These are phyloP conservation scores for Gobio gobio DNA, from an alignment of 2,113 vertebrate species.

Conservation along the genomic window DNA sequence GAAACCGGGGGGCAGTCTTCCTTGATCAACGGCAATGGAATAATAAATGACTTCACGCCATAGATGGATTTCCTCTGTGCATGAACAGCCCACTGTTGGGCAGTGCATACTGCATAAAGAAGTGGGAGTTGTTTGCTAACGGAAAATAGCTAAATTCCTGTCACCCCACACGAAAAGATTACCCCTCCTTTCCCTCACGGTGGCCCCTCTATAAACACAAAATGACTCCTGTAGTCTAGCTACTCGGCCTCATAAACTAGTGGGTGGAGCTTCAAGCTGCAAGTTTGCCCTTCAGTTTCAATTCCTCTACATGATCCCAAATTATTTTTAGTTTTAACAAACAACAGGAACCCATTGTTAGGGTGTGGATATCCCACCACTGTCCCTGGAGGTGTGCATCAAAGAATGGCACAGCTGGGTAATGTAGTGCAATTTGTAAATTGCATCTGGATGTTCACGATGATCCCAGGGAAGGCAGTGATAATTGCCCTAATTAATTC, in stretches of 20 bases:
- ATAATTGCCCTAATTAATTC: slow-evolving; percentile 47
- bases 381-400: slow-evolving; percentile 28
- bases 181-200: slow-evolving; percentile 33
- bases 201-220: slow-evolving; percentile 63
- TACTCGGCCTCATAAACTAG: not conserved
- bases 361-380: slow-evolving; percentile 50
- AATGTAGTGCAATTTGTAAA: slow-evolving; percentile 38
- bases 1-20: not conserved
- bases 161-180: slow-evolving; percentile 21
- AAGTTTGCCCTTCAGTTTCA: slow-evolving; percentile 44
- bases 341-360: slow-evolving; percentile 55
- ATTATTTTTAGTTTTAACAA: slow-evolving; percentile 57
- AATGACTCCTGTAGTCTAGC: slow-evolving; percentile 47
- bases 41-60: slow-evolving; percentile 33
- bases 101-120: slow-evolving; percentile 59
- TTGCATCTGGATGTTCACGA: slow-evolving; percentile 27
- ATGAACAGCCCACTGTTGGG: slow-evolving; percentile 60
- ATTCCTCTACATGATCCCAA: slow-evolving; percentile 52
- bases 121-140: slow-evolving; percentile 63
- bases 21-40: slow-evolving; percentile 10
- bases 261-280: slow-evolving; percentile 8
- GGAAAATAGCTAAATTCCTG: slow-evolving; percentile 61
- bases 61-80: slow-evolving; percentile 40
- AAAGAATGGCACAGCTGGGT: slow-evolving; percentile 39
- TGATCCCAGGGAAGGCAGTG: slow-evolving; percentile 44